Conservation (phyloP, 2,113 vertebrate species). For the Lophochroa leadbeateri region DNA sequence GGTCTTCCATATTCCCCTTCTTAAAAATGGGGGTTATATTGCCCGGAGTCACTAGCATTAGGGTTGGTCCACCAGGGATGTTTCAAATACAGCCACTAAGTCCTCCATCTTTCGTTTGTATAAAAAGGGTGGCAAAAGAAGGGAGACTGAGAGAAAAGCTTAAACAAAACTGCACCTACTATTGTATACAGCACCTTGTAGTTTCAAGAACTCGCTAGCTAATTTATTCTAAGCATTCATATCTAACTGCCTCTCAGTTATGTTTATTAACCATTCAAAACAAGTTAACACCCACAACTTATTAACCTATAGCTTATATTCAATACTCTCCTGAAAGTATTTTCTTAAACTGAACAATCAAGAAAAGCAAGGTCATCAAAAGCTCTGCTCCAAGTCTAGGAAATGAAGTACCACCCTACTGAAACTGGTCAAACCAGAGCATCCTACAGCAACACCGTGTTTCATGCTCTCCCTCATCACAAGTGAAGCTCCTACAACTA, state of each 20-base stretch:
- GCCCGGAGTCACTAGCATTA: neutral
- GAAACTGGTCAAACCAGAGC: neutral
- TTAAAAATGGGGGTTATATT: no score
- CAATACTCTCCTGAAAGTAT: neutral
- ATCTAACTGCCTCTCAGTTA: neutral
- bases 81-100: neutral
- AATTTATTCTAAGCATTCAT: neutral
- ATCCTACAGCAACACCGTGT: rapidly evolving
- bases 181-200: neutral
- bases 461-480: neutral
- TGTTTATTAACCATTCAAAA: neutral
- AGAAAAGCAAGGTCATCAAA: neutral
- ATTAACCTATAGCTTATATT: neutral
- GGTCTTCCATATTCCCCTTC: no score
- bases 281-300: neutral
- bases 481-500: neutral
- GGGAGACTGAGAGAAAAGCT: neutral
- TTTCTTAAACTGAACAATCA: neutral
- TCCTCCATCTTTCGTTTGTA: neutral
- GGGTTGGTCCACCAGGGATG: neutral
- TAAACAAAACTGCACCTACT: neutral
- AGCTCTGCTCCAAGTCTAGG: neutral
- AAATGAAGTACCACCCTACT: neutral
- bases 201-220: neutral
- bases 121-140: neutral